These are phyloP conservation scores for Caranx ignobilis DNA, from an alignment of 2,113 vertebrate species.

Conservation along the genomic window DNA sequence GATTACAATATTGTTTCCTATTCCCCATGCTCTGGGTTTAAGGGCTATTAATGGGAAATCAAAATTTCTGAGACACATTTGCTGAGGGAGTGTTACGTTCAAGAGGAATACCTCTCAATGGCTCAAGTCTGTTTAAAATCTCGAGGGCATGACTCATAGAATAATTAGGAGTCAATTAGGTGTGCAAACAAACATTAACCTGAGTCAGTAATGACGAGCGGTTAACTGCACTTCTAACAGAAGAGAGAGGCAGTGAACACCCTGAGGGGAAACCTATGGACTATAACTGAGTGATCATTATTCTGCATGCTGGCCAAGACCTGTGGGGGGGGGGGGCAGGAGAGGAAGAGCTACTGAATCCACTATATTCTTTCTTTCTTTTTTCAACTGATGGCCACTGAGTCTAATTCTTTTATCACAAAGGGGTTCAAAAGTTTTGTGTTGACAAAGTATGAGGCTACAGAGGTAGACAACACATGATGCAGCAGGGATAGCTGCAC, in stretches of 20 bases:
- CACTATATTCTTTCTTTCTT: not conserved
- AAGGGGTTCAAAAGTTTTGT: not conserved
- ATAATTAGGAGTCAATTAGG: slow-evolving; percentile 61
- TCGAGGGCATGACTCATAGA: slow-evolving; percentile 24
- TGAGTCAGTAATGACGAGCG: slow-evolving; percentile 42
- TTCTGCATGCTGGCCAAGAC: slow-evolving; percentile 56
- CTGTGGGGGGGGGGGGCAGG: slow-evolving; percentile 7
- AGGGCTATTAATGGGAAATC: not conserved
- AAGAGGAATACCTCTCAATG: not conserved
- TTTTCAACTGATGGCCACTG: not conserved
- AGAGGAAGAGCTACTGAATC: slow-evolving; percentile 18
- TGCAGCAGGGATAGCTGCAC: not conserved
- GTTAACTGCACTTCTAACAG: slow-evolving; percentile 48
- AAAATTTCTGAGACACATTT: not conserved
- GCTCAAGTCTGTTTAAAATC: slow-evolving; percentile 18
- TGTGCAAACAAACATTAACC: slow-evolving; percentile 65
- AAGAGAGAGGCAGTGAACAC: slow-evolving; percentile 36
- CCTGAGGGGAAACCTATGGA: slow-evolving; percentile 59
- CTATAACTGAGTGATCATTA: slow-evolving; percentile 59
- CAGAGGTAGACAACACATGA: not conserved
- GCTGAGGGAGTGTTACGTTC: not conserved
- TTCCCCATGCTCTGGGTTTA: not conserved
- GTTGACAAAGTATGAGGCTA: too few relatives aligned
- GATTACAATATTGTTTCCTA: not conserved
- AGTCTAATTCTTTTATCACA: slow-evolving; percentile 13